Evolutionary conservation across 2,113 vertebrate species (phyloP).

Genomic region (Cephalopterus ornatus): DNA sequence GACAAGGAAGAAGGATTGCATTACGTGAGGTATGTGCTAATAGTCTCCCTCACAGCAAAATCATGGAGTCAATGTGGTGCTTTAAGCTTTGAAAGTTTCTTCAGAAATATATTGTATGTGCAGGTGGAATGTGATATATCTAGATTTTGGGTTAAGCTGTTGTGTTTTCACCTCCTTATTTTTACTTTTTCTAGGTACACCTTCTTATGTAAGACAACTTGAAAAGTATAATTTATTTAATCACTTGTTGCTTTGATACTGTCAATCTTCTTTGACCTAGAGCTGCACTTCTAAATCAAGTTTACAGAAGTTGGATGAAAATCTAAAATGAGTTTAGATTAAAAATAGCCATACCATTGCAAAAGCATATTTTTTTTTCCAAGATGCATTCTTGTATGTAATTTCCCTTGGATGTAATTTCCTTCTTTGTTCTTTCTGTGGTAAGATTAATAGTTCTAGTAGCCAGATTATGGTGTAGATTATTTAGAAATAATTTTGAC

Average conservation of each 20-base stretch:
- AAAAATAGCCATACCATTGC: not conserved
- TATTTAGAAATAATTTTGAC: not conserved
- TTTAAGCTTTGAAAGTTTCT: not conserved
- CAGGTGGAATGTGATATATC: not conserved
- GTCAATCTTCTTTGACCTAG: not conserved
- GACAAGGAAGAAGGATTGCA: not conserved
- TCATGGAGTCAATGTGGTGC: not conserved
- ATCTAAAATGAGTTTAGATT: not conserved
- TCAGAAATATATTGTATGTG: not conserved
- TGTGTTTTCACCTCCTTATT: not conserved
- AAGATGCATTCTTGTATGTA: not conserved
- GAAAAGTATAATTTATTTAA: not conserved
- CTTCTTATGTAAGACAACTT: not conserved
- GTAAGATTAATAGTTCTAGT: not conserved
- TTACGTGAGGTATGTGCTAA: not conserved
- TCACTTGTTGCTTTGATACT: slow-evolving; percentile 14
- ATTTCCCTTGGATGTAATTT: not conserved
- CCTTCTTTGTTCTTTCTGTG: not conserved
- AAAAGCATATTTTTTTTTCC: not conserved
- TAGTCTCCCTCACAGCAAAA: not conserved
- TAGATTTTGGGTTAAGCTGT: not conserved
- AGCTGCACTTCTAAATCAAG: not conserved
- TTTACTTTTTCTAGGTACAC: not conserved
- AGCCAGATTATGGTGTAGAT: not conserved
- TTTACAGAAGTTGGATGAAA: not conserved